These are phyloP conservation scores for Notechis scutatus DNA, from an alignment of 2,113 vertebrate species.

Conservation along the genomic window DNA sequence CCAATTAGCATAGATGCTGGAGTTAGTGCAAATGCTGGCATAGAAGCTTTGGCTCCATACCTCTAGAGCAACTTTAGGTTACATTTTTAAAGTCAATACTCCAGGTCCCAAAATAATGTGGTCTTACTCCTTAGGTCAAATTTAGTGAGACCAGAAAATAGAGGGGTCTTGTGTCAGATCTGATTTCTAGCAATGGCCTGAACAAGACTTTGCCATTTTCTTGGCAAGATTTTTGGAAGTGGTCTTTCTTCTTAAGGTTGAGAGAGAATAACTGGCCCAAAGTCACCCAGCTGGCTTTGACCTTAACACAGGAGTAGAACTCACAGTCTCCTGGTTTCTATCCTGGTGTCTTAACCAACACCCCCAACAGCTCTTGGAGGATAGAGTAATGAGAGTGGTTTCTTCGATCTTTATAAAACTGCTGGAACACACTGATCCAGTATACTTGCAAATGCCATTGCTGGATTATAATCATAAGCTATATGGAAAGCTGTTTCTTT, in stretches of 20 bases:
- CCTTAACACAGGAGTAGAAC: neutral
- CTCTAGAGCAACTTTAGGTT: neutral
- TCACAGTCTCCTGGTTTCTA: neutral
- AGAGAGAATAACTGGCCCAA: neutral
- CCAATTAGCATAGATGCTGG: neutral
- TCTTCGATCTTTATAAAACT: neutral
- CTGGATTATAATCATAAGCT: neutral
- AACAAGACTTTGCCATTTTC: neutral
- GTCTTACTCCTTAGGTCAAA: neutral
- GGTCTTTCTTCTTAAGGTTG: neutral
- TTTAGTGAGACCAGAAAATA: neutral
- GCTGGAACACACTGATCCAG: neutral
- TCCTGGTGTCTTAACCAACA: neutral
- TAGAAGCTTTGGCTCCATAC: neutral
- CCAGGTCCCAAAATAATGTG: neutral
- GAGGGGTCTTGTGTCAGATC: neutral
- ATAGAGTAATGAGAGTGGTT: neutral
- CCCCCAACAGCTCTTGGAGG: neutral
- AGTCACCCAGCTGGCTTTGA: neutral
- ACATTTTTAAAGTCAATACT: neutral
- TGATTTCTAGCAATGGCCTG: neutral
- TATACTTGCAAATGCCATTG: neutral
- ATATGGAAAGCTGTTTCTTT: neutral
- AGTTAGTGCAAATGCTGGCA: neutral
- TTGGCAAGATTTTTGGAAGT: neutral